A percentile compares a stretch with the other conserved stretches of the same genome.
Evolutionary conservation across 2,888 invertebrate genomes (phyloP).

Genomic region (Sphaeridia pumilis): DNA sequence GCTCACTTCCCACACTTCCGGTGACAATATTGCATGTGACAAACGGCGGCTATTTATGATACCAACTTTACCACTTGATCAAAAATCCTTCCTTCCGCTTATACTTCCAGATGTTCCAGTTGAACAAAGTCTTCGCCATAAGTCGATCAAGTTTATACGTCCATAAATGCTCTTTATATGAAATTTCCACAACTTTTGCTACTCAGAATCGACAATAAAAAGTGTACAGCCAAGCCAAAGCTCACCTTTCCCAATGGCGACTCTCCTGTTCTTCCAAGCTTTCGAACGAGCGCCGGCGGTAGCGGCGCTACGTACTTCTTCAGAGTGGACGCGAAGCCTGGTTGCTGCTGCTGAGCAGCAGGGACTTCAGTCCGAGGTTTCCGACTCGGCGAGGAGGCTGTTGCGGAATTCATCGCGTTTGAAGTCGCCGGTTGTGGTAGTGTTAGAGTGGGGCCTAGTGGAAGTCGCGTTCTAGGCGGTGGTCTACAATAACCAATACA

Average conservation of each 20-base stretch:
- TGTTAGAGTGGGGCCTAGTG: not conserved
- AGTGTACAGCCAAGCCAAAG: too few relatives aligned
- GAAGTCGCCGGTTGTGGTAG: not conserved
- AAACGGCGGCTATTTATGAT: not conserved
- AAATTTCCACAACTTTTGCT: not conserved
- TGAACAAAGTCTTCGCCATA: too few relatives aligned
- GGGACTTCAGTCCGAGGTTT: not conserved
- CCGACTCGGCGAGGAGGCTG: slow-evolving; percentile 1
- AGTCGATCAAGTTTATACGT: not conserved
- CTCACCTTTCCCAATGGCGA: slow-evolving; percentile 36
- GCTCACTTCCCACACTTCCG: not conserved
- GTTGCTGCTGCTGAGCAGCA: slow-evolving; percentile 6
- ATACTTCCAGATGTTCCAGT: too few relatives aligned
- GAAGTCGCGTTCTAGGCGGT: not conserved
- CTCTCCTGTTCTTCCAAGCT: slow-evolving; percentile 30
- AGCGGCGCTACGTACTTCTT: slow-evolving; percentile 35
- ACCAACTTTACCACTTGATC: not conserved
- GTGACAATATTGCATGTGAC: not conserved
- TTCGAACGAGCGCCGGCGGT: slow-evolving; percentile 33
- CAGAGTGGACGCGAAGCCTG: slow-evolving; percentile 29
- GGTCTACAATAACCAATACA: not conserved
- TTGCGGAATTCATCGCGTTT: not conserved
- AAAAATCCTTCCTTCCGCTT: not conserved
- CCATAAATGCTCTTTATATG: not conserved
- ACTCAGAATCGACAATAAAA: too few relatives aligned